Conservation (phyloP, 2,888 invertebrate species). For the Papilio demoleus region DNA sequence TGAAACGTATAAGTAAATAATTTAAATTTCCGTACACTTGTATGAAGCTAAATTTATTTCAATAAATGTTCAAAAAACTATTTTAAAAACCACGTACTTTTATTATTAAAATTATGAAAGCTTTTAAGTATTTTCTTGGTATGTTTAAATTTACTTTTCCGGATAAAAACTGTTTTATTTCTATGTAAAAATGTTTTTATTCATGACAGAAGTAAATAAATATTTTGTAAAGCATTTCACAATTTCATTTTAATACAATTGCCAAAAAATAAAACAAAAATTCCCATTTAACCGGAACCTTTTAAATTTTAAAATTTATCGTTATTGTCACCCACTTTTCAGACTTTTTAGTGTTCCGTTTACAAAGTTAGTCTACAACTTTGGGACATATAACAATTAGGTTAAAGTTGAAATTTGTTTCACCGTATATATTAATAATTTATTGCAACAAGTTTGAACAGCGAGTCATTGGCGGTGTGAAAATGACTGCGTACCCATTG, state of each 20-base stretch:
- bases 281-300: neutral
- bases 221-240: neutral
- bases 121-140: too few species aligned
- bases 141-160: too few species aligned
- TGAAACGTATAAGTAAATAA: too few species aligned
- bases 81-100: too few species aligned
- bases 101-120: too few species aligned
- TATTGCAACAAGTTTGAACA: slow-evolving; percentile 42
- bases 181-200: too few species aligned
- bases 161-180: too few species aligned
- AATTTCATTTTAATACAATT: neutral
- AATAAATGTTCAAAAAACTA: too few species aligned
- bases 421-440: slow-evolving; percentile 37
- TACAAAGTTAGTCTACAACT: slow-evolving; percentile 14
- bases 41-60: too few species aligned
- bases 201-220: neutral
- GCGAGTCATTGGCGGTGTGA: slow-evolving; percentile 38
- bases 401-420: slow-evolving; percentile 30
- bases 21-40: too few species aligned
- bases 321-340: slow-evolving; percentile 29
- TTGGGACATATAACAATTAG: slow-evolving; percentile 14
- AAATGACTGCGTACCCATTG: slow-evolving; percentile 28
- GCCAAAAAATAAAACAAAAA: neutral
- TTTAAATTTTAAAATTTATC: slow-evolving; percentile 37
- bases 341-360: slow-evolving; percentile 30